Conservation (phyloP, 2,888 invertebrate species). For the Clostera curtula region DNA sequence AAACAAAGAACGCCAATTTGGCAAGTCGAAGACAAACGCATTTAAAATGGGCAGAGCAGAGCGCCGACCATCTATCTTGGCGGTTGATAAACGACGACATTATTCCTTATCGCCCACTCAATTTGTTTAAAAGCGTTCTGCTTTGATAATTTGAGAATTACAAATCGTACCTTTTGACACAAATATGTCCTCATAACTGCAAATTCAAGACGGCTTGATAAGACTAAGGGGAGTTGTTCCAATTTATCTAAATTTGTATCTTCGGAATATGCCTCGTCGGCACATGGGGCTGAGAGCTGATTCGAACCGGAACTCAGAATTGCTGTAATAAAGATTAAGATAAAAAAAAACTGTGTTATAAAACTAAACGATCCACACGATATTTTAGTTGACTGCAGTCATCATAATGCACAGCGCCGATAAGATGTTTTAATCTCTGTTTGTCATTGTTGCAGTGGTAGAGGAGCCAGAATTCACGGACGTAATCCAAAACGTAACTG, state of each 20-base stretch:
- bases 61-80: conserved; percentile 69
- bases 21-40: conserved; percentile 72
- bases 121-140: conserved; percentile 75
- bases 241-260: conserved; percentile 51
- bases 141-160: conserved; percentile 75
- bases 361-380: too few species aligned
- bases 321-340: too few species aligned
- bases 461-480: conserved; percentile 94
- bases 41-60: conserved; percentile 74
- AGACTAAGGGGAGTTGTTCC: conserved; percentile 34
- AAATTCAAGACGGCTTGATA: conserved; percentile 50
- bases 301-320: background rate
- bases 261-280: conserved; percentile 23
- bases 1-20: conserved; percentile 70
- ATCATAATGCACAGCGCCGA: too few species aligned
- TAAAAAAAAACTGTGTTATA: too few species aligned
- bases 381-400: too few species aligned
- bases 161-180: conserved; percentile 69
- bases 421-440: too few species aligned
- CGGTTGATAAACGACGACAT: conserved; percentile 75
- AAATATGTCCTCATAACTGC: conserved; percentile 66
- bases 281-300: conserved; percentile 1
- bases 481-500: conserved; percentile 92
- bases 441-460: conserved; percentile 77
- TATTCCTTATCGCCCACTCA: conserved; percentile 75